Evolutionary conservation across 1,140 invertebrate species (phyloP).

Genomic region (Hormaphis cornu): DNA sequence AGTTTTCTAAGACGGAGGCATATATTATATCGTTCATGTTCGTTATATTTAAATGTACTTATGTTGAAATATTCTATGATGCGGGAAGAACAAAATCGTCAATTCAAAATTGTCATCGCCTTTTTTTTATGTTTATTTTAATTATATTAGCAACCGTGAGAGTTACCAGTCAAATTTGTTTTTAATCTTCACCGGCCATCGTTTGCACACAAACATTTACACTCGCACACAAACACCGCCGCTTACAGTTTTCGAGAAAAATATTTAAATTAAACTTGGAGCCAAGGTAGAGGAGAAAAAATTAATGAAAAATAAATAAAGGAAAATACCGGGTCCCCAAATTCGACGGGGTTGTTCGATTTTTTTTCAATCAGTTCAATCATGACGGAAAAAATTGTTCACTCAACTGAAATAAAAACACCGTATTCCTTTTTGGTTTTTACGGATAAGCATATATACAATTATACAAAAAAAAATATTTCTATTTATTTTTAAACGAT

Average conservation of each 20-base stretch:
- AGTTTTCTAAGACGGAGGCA: no score
- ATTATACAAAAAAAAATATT: no score
- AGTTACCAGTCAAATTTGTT: conserved; percentile 5
- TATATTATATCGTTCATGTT: background rate
- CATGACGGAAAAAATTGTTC: conserved; percentile 14
- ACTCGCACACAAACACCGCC: no score
- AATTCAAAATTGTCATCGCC: background rate
- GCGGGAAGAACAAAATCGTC: background rate
- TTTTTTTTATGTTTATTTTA: conserved; percentile 24
- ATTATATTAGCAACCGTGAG: conserved; percentile 10
- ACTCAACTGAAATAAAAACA: conserved; percentile 11
- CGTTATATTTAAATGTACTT: background rate
- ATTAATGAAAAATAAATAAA: conserved; percentile 25
- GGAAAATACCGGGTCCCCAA: conserved; percentile 8
- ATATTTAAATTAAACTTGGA: conserved; percentile 25
- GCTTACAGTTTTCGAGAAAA: background rate
- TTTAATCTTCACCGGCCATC: conserved; percentile 4
- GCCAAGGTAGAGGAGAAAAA: background rate
- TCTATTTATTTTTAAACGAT: conserved; percentile 18
- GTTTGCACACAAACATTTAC: conserved; percentile 8
- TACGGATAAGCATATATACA: conserved; percentile 18
- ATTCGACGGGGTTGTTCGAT: conserved; percentile 10
- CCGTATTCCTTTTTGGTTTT: conserved; percentile 21
- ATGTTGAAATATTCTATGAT: background rate
- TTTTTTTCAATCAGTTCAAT: conserved; percentile 26